Percentiles rank a stretch among this genome's conserved stretches.
Evolutionary conservation across 2,888 invertebrate species (phyloP).

Genomic region (Heliconius cydno): DNA sequence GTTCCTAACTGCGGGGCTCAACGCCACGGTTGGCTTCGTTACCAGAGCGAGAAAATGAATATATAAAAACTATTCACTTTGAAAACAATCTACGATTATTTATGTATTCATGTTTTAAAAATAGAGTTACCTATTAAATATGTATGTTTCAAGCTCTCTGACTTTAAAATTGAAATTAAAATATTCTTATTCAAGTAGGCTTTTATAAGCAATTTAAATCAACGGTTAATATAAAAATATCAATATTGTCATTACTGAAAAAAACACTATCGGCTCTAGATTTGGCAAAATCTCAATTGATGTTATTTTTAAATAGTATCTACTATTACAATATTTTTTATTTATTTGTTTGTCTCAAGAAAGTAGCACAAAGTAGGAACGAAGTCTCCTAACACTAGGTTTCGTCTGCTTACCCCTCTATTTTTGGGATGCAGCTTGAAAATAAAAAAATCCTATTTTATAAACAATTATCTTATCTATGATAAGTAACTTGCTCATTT

Average conservation of each 20-base stretch:
- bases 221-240: background rate
- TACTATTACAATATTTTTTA: too few species aligned
- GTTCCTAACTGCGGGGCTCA: too few species aligned
- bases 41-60: too few species aligned
- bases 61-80: background rate
- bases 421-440: background rate
- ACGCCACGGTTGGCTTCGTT: too few species aligned
- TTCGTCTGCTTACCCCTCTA: too few species aligned
- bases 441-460: background rate
- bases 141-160: slow-evolving; percentile 29
- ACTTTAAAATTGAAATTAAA: background rate
- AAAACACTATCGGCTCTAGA: too few species aligned
- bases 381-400: too few species aligned
- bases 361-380: too few species aligned
- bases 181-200: slow-evolving; percentile 12
- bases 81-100: background rate
- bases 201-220: background rate
- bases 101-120: background rate
- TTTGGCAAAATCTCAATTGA: too few species aligned
- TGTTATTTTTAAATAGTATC: too few species aligned
- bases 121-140: slow-evolving; percentile 17
- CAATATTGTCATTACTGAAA: background rate
- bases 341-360: too few species aligned
- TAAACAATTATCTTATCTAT: background rate
- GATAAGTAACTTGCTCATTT: background rate